phyloP scores from a whole-genome alignment of 2,888 invertebrate species.

The Xylocampa areola region DNA sequence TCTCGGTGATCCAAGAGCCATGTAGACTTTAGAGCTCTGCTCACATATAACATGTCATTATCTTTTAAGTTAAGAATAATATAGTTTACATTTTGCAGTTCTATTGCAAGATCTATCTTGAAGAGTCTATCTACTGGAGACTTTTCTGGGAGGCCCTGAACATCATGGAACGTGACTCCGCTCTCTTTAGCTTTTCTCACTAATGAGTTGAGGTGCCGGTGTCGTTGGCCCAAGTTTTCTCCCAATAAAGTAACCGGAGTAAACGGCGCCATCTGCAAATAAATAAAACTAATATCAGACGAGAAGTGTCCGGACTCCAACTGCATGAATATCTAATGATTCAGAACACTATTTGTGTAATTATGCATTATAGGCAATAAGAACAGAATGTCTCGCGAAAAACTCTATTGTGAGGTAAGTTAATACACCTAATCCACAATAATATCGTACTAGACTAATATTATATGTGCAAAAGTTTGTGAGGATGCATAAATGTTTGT shows the following conservation, averaged over 20 bases:
- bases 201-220: conserved; percentile 66
- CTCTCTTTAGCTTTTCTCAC: conserved; percentile 57
- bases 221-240: conserved; percentile 69
- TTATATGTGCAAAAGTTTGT: no score
- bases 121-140: conserved; percentile 72
- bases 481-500: no score
- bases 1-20: conserved; percentile 72
- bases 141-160: conserved; percentile 61
- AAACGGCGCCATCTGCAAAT: conserved; percentile 60
- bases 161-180: conserved; percentile 28
- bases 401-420: no score
- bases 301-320: no score
- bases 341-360: no score
- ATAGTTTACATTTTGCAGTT: conserved; percentile 68
- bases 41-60: conserved; percentile 77
- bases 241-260: conserved; percentile 68
- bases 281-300: no score
- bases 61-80: conserved; percentile 72
- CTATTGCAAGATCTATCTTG: conserved; percentile 77
- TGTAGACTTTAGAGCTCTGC: conserved; percentile 71
- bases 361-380: no score
- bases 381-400: no score
- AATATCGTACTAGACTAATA: no score
- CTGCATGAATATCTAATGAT: no score
- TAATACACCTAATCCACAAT: no score